These are phyloP conservation scores for Leptinotarsa texana DNA, from an alignment of 1,140 invertebrate genomes.

Conservation along the genomic window DNA sequence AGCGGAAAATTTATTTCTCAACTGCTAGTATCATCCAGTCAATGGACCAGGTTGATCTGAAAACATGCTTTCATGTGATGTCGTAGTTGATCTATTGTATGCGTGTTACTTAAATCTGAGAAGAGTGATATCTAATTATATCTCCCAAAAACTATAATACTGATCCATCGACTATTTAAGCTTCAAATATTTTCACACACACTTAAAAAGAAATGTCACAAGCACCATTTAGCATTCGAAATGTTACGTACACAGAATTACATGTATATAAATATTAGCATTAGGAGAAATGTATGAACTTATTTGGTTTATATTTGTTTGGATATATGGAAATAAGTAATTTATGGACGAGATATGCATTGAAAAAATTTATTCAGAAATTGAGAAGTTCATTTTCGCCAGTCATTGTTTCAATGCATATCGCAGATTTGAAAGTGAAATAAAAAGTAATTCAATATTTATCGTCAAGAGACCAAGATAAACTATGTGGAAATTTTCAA, in stretches of 20 bases:
- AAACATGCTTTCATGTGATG: not conserved
- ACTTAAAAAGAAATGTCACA: slow-evolving; percentile 40
- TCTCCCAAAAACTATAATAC: not conserved
- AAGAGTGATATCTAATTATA: too few relatives aligned
- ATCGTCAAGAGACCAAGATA: not conserved
- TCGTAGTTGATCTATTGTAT: not conserved
- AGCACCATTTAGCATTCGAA: slow-evolving; percentile 41
- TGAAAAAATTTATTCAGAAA: slow-evolving; percentile 4
- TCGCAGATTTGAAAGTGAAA: not conserved
- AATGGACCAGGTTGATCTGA: not conserved
- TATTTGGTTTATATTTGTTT: slow-evolving; percentile 42
- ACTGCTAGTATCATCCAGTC: not conserved
- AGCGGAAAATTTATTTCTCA: slow-evolving; percentile 29
- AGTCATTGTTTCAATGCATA: slow-evolving; percentile 3
- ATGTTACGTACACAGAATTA: slow-evolving; percentile 42
- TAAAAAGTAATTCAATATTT: too few relatives aligned
- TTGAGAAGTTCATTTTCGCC: not conserved
- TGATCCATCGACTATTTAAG: slow-evolving; percentile 1
- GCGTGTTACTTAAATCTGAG: too few relatives aligned
- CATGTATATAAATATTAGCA: slow-evolving; percentile 37
- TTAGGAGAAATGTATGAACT: slow-evolving; percentile 30
- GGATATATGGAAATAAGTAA: slow-evolving; percentile 38
- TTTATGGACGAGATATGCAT: slow-evolving; percentile 30
- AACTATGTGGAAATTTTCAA: not conserved
- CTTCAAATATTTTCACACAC: slow-evolving; percentile 29